These are phyloP conservation scores for Notothenia rossii DNA, from an alignment of 2,113 vertebrate species.

Conservation along the genomic window DNA sequence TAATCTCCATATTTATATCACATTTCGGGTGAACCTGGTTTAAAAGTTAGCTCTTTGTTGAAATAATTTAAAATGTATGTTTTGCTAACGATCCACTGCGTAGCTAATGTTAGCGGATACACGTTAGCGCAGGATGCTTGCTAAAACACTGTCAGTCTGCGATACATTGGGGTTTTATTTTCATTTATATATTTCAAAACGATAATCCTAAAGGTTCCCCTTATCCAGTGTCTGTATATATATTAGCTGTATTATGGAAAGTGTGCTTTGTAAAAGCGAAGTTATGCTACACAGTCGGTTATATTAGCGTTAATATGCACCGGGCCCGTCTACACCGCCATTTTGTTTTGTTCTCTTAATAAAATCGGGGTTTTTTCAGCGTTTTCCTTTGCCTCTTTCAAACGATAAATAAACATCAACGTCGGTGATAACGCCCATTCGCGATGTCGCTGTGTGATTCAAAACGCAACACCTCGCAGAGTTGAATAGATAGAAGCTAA, in stretches of 20 bases:
- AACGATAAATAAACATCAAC: too few relatives aligned
- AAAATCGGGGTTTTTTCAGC: slow-evolving; percentile 56
- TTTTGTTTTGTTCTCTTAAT: slow-evolving; percentile 86
- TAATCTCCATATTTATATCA: background rate
- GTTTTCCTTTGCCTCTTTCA: background rate
- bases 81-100: background rate
- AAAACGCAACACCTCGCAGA: background rate
- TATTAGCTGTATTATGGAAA: rapidly evolving
- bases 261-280: background rate
- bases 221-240: background rate
- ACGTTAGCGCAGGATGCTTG: slow-evolving; percentile 44
- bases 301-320: slow-evolving; percentile 49
- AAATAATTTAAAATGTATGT: background rate
- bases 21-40: rapidly evolving
- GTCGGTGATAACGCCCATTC: rapidly evolving
- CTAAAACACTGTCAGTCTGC: background rate
- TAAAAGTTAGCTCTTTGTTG: rapidly evolving
- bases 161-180: background rate
- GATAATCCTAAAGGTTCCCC: rapidly evolving
- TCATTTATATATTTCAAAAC: rapidly evolving
- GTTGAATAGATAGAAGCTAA: background rate
- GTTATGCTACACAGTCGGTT: slow-evolving; percentile 18
- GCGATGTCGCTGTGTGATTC: background rate
- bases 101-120: slow-evolving; percentile 25
- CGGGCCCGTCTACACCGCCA: slow-evolving; percentile 81